Conservation (phyloP, 2,888 invertebrate genomes). For the Arctia plantaginis region DNA sequence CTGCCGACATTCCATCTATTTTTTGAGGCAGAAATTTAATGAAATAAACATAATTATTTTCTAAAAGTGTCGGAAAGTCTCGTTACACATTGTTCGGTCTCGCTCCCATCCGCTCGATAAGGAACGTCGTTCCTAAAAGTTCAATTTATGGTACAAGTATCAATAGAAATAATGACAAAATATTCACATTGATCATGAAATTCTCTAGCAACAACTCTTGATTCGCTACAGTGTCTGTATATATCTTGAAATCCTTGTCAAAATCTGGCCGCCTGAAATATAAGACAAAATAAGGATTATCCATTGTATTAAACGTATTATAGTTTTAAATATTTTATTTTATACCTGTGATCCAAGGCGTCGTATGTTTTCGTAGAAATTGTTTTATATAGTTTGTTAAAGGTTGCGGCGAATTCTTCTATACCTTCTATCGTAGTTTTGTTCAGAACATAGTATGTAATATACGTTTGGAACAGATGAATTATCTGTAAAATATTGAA, state of each 20-base stretch:
- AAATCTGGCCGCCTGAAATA: conserved; percentile 86
- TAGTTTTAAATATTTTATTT: conserved; percentile 51
- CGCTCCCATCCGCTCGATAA: neutral
- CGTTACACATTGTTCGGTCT: too few relatives aligned
- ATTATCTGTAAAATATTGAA: conserved; percentile 87
- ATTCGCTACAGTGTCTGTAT: conserved; percentile 89
- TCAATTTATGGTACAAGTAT: neutral
- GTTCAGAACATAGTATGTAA: conserved; percentile 91
- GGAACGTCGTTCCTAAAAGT: too few relatives aligned
- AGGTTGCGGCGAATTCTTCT: conserved; percentile 89
- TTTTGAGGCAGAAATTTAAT: too few relatives aligned
- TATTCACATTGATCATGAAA: conserved; percentile 88
- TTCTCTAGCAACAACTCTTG: conserved; percentile 91
- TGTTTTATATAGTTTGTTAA: conserved; percentile 88
- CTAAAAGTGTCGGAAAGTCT: too few relatives aligned
- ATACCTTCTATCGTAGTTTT: conserved; percentile 94
- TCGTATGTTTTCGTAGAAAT: conserved; percentile 92
- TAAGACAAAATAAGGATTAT: neutral
- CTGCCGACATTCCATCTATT: too few relatives aligned
- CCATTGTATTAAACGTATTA: neutral
- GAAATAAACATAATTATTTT: too few relatives aligned
- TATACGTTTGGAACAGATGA: conserved; percentile 90
- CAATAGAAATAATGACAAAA: neutral
- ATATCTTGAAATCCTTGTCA: conserved; percentile 91
- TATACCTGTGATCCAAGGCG: conserved; percentile 92